Evolutionary conservation across 1,140 invertebrate genomes (phyloP).

Genomic region (Sycobia sp.): DNA sequence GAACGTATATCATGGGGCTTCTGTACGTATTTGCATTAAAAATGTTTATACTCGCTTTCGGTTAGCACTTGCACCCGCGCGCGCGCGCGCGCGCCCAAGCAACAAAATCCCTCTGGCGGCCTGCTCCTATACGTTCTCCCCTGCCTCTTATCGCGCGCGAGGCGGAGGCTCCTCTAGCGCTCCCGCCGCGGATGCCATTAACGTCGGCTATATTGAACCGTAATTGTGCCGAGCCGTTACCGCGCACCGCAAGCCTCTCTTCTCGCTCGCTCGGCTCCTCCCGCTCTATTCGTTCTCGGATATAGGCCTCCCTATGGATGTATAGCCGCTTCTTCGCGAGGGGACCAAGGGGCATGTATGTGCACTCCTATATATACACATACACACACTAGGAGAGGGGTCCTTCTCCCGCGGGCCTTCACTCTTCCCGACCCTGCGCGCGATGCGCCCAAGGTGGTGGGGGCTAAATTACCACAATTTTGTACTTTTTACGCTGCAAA

Average conservation of each 20-base stretch:
- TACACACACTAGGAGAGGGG: constrained; percentile 31
- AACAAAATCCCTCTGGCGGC: too few species aligned
- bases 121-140: not conserved
- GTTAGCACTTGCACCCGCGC: too few species aligned
- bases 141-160: constrained; percentile 34
- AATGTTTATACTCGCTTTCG: too few species aligned
- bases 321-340: constrained; percentile 33
- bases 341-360: not conserved
- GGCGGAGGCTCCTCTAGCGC: too few species aligned
- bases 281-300: constrained; percentile 24
- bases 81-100: too few species aligned
- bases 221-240: constrained; percentile 49
- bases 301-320: too few species aligned
- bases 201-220: constrained; percentile 45
- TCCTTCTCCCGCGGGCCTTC: constrained; percentile 1
- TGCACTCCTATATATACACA: too few species aligned
- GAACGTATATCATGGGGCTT: too few species aligned
- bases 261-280: constrained; percentile 27
- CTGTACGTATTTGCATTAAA: too few species aligned
- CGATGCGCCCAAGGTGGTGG: constrained; percentile 44
- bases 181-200: constrained; percentile 39
- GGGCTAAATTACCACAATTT: constrained; percentile 59
- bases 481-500: constrained; percentile 54
- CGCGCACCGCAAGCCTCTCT: constrained; percentile 34
- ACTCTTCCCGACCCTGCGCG: too few species aligned